Base-by-base conservation (phyloP, 1,140 invertebrate species). In the Drosophila quadrilineata region DNA sequence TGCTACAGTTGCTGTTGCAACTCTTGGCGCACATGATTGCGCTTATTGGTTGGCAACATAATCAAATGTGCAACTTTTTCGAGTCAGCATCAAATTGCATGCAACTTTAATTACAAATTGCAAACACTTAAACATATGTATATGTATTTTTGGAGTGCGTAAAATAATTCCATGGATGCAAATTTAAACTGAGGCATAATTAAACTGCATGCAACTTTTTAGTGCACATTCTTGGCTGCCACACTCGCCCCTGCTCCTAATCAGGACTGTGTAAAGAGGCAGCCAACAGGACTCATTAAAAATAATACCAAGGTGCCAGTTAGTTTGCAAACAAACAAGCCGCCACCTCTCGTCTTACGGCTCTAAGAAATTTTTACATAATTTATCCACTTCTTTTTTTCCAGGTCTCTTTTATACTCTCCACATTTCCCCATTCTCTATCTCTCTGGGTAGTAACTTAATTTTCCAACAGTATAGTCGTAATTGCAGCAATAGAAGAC, bases 61-160 rank as follows among this genome's bases (percentile, higher is more conserved):
- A 84, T 84, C 77, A 84, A 84, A 84, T 74, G 79, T 73, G 62
- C 57, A 85, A 85, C 80, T 85, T 75, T 82, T 84, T 16, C 33
- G 29, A 52, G 29, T 50, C 9, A 46, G 28, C 19, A 46, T 40
- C 40, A 49, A 64, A 69, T 66, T 67, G 38, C 69, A 76, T 67
- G 49, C 71, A 84, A 84, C 70, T 84, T 84, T 74, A 77, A 77
- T 77, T 75, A 75, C 71, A 85, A 75, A 75, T 67, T 66, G 69
- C 52, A 64, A 40, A 6, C 35, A 24, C 35, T 48, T 17, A 9
- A 1, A 35, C 33, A 24, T 6, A n/a, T 40, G 36, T n/a, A 21
- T 19, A 9, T 28, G 19, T 1, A 21, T n/a, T 21, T 16, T 22
- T 8, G 26, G 41, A 45, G 41, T 45, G 16, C 14, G 12, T 53